Percentiles rank a stretch among this genome's conserved stretches.
Evolutionary conservation across 2,113 vertebrate species (phyloP).

Genomic region (Pardalotus punctatus): DNA sequence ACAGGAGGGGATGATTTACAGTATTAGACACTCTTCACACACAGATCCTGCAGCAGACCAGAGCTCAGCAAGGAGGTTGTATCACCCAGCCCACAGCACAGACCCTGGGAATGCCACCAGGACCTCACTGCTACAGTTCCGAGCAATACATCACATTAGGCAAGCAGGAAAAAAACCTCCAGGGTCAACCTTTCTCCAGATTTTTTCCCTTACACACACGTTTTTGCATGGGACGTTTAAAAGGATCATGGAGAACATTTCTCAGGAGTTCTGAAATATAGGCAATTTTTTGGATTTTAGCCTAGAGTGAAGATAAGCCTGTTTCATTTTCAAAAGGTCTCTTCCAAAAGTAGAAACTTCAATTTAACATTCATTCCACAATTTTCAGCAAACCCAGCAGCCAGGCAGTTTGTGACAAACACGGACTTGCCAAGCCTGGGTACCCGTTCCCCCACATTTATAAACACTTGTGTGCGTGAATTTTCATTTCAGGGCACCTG

Average conservation of each 20-base stretch:
- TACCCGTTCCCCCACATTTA: not conserved
- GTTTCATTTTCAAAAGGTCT: constrained; percentile 60
- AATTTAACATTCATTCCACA: constrained; percentile 46
- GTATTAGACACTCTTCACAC: not conserved
- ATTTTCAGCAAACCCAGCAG: constrained; percentile 28
- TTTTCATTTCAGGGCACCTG: not conserved
- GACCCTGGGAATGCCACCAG: not conserved
- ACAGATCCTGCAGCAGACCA: not conserved
- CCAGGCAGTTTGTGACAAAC: not conserved
- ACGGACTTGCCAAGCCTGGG: not conserved
- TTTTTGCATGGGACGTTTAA: not conserved
- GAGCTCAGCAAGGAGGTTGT: not conserved
- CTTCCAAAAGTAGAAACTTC: constrained; percentile 63
- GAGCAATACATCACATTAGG: not conserved
- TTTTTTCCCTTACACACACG: not conserved
- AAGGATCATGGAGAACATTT: not conserved
- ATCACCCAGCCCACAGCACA: not conserved
- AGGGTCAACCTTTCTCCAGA: not conserved
- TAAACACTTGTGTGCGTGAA: not conserved
- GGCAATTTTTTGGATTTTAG: constrained; percentile 58
- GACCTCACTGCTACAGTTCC: not conserved
- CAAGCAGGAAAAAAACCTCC: not conserved
- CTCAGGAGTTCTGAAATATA: constrained; percentile 1
- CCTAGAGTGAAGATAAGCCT: constrained; percentile 60
- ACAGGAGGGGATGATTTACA: not conserved